Conservation (phyloP, 1,140 invertebrate genomes). For the Platyscapa corneri region DNA sequence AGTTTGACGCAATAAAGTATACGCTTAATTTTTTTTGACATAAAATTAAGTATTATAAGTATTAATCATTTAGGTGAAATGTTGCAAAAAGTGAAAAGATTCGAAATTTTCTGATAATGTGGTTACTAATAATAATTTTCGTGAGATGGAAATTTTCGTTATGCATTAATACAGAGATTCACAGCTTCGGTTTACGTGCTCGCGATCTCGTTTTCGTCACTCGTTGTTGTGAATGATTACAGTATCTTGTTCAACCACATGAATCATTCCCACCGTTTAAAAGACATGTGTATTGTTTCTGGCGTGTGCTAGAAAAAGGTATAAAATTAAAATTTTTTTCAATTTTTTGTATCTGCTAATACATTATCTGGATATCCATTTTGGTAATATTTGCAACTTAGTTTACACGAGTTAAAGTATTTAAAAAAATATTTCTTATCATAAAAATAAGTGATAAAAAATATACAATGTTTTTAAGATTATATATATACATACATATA, state of each 20-base stretch:
- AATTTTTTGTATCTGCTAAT: background rate
- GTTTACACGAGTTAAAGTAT: no score
- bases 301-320: background rate
- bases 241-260: constrained; percentile 26
- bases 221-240: constrained; percentile 22
- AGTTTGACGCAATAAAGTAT: background rate
- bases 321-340: background rate
- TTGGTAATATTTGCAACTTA: no score
- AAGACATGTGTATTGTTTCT: background rate
- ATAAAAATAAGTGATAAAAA: no score
- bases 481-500: no score
- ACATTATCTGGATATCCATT: background rate
- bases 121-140: constrained; percentile 4
- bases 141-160: constrained; percentile 23
- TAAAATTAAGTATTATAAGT: background rate
- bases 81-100: background rate
- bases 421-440: no score
- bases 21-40: background rate
- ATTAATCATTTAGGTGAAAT: background rate
- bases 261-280: constrained; percentile 18
- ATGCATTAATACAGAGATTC: constrained; percentile 13
- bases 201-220: background rate
- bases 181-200: background rate
- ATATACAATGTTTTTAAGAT: no score
- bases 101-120: background rate